These are phyloP conservation scores for Eledone cirrhosa DNA, from an alignment of 2,888 invertebrate species.

Conservation along the genomic window DNA sequence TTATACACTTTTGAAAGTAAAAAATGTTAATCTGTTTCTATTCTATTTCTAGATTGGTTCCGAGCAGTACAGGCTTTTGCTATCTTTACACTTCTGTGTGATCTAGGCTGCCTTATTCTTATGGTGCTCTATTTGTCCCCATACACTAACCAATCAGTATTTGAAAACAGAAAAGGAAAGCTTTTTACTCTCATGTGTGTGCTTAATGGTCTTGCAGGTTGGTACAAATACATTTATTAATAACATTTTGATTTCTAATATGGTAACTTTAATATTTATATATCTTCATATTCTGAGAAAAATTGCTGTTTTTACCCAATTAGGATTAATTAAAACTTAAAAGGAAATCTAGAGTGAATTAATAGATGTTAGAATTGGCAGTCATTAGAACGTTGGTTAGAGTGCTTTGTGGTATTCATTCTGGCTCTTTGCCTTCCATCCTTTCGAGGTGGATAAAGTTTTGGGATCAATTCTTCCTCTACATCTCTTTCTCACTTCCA, in stretches of 20 bases:
- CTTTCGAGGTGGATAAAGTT: no score
- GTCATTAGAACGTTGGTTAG: no score
- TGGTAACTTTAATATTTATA: no score
- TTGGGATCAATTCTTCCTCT: no score
- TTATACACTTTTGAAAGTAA: neutral
- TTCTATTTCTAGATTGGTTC: constrained; percentile 50
- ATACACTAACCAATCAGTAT: constrained; percentile 39
- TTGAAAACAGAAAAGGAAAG: constrained; percentile 37
- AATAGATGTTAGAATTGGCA: no score
- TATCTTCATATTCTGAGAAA: neutral
- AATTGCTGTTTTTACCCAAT: neutral
- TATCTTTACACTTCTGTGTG: constrained; percentile 45
- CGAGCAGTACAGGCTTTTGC: constrained; percentile 47
- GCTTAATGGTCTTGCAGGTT: constrained; percentile 45
- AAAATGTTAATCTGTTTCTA: neutral
- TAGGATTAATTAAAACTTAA: no score
- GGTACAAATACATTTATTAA: neutral
- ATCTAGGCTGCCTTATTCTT: constrained; percentile 40
- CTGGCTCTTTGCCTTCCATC: no score
- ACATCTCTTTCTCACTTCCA: no score
- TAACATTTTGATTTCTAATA: no score
- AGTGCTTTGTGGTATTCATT: no score
- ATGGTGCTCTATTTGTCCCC: constrained; percentile 41
- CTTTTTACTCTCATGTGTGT: constrained; percentile 43
- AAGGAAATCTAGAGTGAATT: no score